Evolutionary conservation across 2,888 invertebrate genomes (phyloP), one percentile per base, ranked within the genome.

Genomic region (Atrina japonica): DNA sequence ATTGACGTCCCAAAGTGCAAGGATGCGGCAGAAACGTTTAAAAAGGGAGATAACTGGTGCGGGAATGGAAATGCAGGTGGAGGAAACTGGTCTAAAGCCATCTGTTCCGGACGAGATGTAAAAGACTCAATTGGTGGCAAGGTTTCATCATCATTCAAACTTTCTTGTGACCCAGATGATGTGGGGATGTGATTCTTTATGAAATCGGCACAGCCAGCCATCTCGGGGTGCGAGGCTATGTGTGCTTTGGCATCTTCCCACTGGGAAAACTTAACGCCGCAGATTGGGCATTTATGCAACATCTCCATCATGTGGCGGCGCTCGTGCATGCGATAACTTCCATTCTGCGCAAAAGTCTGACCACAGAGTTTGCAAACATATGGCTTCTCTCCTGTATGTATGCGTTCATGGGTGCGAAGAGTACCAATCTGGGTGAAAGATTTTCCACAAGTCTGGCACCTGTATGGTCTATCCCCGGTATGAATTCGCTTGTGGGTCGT

Each of bases 351-450:
- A 68, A 88, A 88, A 6, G 86, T 86, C 40, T 82, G 80, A 2
- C 82, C 82, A 60, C 81, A 84, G 55, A 83, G 79, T 61, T 80
- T 84, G 65, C 87, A 87, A 59, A 81, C 80, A 69, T 86, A 87
- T 1, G 87, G 87, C 60, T 85, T 85, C 73, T 87, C 86, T 41
- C 78, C 86, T 6, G 86, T 85, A 72, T 88, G 87, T 9, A 86
- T 83, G 23, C 87, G 65, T 73, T 88, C 86, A 66, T 88, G 87
- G 6, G 87, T 85, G 23, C 86, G 77, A 30, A 88, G 80, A 1
- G 86, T 86, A 21, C 86, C 86, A 27, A 87, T 84, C 79, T 87
- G 87, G 18, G 87, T 87, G 55, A 87, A 87, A 14, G 84, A 80
- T 64, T 86, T 87, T 5, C 86, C 86, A 67, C 86, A 87, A 9